These are phyloP conservation scores for Ichneumoninae sp. DNA, from an alignment of 2,888 invertebrate genomes.

Conservation along the genomic window DNA sequence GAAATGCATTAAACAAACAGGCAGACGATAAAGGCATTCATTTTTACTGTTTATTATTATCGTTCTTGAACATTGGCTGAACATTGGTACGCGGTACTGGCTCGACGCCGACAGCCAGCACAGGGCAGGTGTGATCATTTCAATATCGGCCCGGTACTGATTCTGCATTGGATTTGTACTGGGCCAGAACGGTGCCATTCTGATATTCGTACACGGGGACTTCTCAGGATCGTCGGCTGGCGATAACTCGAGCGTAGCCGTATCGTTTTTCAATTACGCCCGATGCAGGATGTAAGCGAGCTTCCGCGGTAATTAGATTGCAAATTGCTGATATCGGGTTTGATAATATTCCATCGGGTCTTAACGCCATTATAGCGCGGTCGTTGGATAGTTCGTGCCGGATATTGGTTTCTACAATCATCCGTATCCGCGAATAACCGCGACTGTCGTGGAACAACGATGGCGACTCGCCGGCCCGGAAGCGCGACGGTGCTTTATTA, in stretches of 20 bases:
- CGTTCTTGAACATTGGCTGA: too few species aligned
- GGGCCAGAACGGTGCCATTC: too few species aligned
- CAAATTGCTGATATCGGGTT: slow-evolving; percentile 7
- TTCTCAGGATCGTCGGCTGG: background rate
- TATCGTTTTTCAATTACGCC: slow-evolving; percentile 38
- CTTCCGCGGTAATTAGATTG: slow-evolving; percentile 16
- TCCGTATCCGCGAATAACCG: background rate
- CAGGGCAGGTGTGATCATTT: too few species aligned
- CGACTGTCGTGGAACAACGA: background rate
- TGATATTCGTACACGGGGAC: background rate
- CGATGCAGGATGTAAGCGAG: background rate
- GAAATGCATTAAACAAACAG: too few species aligned
- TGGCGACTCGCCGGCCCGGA: background rate
- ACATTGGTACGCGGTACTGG: too few species aligned
- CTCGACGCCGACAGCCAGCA: too few species aligned
- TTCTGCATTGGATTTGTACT: too few species aligned
- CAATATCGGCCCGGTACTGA: too few species aligned
- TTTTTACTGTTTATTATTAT: too few species aligned
- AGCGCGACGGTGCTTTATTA: slow-evolving; percentile 14
- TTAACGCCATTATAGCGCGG: slow-evolving; percentile 10
- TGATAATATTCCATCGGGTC: slow-evolving; percentile 17
- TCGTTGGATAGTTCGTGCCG: slow-evolving; percentile 10
- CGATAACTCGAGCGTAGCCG: background rate
- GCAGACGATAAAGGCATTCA: too few species aligned
- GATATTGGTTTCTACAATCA: slow-evolving; percentile 31